These are phyloP conservation scores for Phoenoteleia sp. DNA, from an alignment of 2,888 invertebrate species.

Conservation along the genomic window DNA sequence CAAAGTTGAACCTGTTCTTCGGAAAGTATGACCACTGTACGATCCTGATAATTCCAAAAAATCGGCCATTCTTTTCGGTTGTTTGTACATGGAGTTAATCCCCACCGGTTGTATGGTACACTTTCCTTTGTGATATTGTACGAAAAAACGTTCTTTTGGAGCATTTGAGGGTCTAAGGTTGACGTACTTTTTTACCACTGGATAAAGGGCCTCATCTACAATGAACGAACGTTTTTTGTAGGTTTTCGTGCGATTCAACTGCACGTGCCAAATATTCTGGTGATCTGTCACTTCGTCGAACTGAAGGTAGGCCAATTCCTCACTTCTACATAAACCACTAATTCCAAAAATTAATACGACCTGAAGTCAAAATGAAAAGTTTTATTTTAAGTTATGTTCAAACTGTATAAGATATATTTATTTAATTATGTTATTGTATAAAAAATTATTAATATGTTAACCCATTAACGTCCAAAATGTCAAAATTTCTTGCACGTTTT, in stretches of 20 bases:
- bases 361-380: conserved; percentile 6
- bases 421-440: no score
- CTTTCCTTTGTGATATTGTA: conserved; percentile 17
- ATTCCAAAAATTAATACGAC: conserved; percentile 27
- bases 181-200: conserved; percentile 3
- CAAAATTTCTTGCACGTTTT: no score
- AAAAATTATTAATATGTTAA: no score
- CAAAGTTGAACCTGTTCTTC: conserved; percentile 31
- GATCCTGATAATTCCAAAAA: conserved; percentile 10
- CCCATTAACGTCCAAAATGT: no score
- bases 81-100: conserved; percentile 33
- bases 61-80: conserved; percentile 10
- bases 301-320: not conserved
- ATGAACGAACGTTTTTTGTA: conserved; percentile 2
- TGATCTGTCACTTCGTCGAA: conserved; percentile 14
- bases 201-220: conserved; percentile 8
- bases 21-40: conserved; percentile 20
- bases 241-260: conserved; percentile 16
- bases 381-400: not conserved
- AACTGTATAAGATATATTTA: not conserved
- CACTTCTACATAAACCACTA: conserved; percentile 12
- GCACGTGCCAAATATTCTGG: not conserved
- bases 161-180: conserved; percentile 5
- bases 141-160: conserved; percentile 20
- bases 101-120: conserved; percentile 19